phyloP scores from a whole-genome alignment of 2,113 vertebrate species.

The Agelaius phoeniceus region DNA sequence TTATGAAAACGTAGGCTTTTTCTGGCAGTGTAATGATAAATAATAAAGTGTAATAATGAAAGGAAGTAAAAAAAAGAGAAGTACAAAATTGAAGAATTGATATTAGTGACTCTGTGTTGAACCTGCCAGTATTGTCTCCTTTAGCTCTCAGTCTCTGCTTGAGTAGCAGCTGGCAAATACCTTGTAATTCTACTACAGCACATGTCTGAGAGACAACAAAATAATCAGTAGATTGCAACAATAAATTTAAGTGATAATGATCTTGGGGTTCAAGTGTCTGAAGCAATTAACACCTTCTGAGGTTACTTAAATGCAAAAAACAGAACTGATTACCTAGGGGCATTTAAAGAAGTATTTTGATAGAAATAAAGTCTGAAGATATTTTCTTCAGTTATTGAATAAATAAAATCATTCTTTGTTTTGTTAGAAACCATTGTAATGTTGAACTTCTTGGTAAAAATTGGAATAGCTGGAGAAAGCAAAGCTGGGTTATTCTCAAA shows the following conservation, averaged over 20 bases:
- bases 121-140: not conserved
- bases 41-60: not conserved
- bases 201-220: not conserved
- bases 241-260: not conserved
- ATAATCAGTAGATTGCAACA: not conserved
- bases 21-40: not conserved
- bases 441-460: not conserved
- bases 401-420: not conserved
- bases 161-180: not conserved
- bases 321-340: not conserved
- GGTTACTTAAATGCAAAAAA: not conserved
- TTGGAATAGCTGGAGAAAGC: not conserved
- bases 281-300: conserved; percentile 11
- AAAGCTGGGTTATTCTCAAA: not conserved
- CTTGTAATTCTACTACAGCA: not conserved
- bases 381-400: not conserved
- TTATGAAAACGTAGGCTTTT: not conserved
- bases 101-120: not conserved
- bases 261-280: not conserved
- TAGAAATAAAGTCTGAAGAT: not conserved
- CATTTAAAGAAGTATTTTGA: not conserved
- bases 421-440: not conserved
- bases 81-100: not conserved
- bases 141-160: not conserved
- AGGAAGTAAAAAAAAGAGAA: not conserved